Evolutionary conservation across 2,113 vertebrate genomes (phyloP).

Genomic region (Pseudois nayaur): DNA sequence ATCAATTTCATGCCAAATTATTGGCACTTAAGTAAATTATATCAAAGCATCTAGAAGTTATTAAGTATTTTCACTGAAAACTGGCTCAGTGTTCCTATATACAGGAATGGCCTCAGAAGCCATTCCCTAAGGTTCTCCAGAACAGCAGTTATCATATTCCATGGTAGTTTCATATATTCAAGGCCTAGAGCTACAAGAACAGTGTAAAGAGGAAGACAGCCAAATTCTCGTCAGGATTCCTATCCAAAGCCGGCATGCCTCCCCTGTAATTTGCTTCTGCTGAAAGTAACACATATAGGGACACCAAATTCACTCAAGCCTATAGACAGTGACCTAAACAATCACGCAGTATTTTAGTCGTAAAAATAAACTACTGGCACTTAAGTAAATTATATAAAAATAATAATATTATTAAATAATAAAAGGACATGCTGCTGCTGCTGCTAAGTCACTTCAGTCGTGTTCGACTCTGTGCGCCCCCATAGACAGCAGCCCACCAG

Average conservation of each 20-base stretch:
- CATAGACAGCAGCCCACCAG: too few relatives aligned
- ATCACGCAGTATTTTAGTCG: neutral
- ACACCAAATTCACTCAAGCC: neutral
- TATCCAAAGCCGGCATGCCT: neutral
- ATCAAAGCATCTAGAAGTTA: neutral
- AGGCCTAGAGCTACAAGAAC: neutral
- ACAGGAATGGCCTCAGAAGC: neutral
- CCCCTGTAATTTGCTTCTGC: neutral
- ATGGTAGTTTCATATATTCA: neutral
- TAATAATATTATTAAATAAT: neutral
- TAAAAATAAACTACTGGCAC: slow-evolving; percentile 1
- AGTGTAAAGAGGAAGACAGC: neutral
- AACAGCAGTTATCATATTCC: neutral
- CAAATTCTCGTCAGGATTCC: neutral
- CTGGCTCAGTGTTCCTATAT: neutral
- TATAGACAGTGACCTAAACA: neutral
- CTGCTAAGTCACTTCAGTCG: too few relatives aligned
- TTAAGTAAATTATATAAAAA: neutral
- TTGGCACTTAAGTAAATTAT: neutral
- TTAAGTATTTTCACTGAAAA: slow-evolving; percentile 17
- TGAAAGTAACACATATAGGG: neutral
- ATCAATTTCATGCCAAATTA: neutral
- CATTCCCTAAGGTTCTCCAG: neutral
- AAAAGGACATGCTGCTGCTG: neutral
- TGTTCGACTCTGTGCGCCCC: too few relatives aligned